Base-by-base conservation (phyloP, 1,140 invertebrate species). In the Apis laboriosa region DNA sequence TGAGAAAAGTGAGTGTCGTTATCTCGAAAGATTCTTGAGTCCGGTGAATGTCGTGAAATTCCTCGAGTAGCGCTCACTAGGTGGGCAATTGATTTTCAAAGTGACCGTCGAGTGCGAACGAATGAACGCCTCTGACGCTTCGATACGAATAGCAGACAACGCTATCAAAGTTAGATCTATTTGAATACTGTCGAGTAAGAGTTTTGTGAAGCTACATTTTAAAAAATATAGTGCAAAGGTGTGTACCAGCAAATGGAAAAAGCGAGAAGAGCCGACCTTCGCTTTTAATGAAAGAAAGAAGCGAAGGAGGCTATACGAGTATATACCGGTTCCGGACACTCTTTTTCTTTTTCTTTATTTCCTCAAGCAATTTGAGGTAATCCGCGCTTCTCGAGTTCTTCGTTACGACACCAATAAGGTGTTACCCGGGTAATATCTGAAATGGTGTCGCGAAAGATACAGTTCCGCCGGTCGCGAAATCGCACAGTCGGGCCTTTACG, bases 1-100 rank as follows among this genome's bases (percentile, higher is more conserved):
- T 85, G 78, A 89, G 75, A 89, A 89, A 89, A 85, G 88, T 89
- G 88, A 89, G 88, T 89, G 88, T 89, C 82, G 86, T 88, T 76
- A 78, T 71, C 67, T 71, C 61, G 81, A 80, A 79, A 43, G 80
- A 55, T 88, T 76, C 68, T 83, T 77, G 67, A 76, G 43, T 53
- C 70, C 58, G 76, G 71, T 86, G 84, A 84, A 68, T 73, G 66
- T 68, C 86, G 86, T 77, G 71, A 81, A 70, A 80, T 66, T 55
- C 28, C 84, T 61, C 77, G 68, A 19, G 24, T 83, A 71, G 73
- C 67, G 83, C 70, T 53, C 74, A 60, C 61, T 81, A 83, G 78
- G 83, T 84, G 87, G 70, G 64, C 84, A 56, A 89, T 89, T 80
- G 88, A 89, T 89, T 89, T 89, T 88, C 84, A 79, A 83, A 77